These are phyloP conservation scores for Pseudopleuronectes americanus DNA, from an alignment of 2,797 vertebrate genomes.

Conservation along the genomic window DNA sequence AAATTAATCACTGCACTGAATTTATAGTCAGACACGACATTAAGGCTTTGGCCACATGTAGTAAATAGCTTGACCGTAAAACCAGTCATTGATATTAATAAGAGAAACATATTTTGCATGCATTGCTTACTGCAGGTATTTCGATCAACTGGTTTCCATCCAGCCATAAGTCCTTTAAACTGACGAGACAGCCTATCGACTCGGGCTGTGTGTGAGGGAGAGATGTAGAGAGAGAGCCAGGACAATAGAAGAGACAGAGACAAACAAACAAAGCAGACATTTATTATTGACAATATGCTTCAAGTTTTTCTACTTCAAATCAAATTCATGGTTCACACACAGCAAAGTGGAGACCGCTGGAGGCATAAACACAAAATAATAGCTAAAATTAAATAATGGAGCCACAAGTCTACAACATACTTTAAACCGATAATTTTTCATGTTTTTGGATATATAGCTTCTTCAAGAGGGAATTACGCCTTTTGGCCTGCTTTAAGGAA, in stretches of 20 bases:
- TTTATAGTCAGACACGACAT: background rate
- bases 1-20: background rate
- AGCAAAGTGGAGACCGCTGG: background rate
- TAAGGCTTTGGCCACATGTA: too few relatives aligned
- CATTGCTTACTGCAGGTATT: conserved; percentile 90
- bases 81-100: background rate
- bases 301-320: background rate
- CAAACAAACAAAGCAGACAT: conserved; percentile 13
- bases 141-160: conserved; percentile 96
- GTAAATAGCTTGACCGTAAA: too few relatives aligned
- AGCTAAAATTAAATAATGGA: background rate
- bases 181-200: conserved; percentile 95
- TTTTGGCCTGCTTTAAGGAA: background rate
- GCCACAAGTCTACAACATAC: background rate
- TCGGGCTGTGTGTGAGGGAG: conserved; percentile 88
- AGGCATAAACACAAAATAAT: background rate
- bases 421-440: background rate
- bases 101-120: conserved; percentile 7
- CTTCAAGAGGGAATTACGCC: background rate
- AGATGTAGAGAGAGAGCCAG: conserved; percentile 31
- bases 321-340: background rate
- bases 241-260: conserved; percentile 35
- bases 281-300: conserved; percentile 1
- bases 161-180: conserved; percentile 97
- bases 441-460: background rate